These are phyloP conservation scores for Eretmochelys imbricata DNA, from an alignment of 2,113 vertebrate genomes.

Conservation along the genomic window DNA sequence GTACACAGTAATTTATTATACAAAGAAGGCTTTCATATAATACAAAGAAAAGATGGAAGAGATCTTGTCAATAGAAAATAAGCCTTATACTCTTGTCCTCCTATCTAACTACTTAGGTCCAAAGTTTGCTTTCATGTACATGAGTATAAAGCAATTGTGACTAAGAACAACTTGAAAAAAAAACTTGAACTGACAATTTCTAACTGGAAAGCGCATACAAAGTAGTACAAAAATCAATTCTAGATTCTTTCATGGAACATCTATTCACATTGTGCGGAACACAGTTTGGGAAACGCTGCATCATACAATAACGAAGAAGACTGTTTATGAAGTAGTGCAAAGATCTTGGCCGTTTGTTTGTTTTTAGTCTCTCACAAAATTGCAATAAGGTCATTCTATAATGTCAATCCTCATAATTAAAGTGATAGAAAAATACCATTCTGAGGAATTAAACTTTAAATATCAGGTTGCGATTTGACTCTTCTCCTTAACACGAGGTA, in stretches of 20 bases:
- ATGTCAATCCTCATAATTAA: neutral
- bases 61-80: neutral
- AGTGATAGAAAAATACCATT: neutral
- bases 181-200: no score
- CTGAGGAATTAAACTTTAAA: neutral
- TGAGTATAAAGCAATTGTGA: neutral
- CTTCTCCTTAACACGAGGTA: neutral
- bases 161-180: neutral
- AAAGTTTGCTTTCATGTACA: neutral
- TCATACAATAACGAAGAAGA: neutral
- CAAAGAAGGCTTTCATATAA: neutral
- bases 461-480: neutral
- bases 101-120: neutral
- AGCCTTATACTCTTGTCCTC: neutral
- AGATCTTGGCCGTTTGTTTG: neutral
- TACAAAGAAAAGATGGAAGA: neutral
- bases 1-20: neutral
- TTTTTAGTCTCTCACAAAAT: neutral
- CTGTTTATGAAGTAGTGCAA: neutral
- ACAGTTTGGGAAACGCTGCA: no score
- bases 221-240: no score
- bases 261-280: no score
- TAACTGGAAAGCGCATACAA: no score
- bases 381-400: neutral
- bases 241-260: no score